phyloP scores from a whole-genome alignment of 1,140 invertebrate genomes.

The Agrypnia vestita region DNA sequence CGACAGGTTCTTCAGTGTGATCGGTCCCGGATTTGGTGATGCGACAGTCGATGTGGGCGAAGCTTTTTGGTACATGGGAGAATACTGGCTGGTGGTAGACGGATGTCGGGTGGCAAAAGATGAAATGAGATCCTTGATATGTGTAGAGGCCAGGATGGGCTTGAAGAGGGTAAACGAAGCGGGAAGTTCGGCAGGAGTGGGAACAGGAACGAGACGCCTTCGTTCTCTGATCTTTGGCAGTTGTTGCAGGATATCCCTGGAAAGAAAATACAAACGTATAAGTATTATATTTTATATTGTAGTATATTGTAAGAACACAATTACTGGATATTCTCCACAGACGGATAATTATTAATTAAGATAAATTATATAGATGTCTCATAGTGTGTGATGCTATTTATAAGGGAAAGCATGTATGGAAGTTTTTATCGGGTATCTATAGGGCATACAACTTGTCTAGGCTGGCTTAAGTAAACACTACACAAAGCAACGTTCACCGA shows the following conservation, averaged over 20 bases:
- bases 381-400: too few relatives aligned
- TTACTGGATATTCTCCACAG: too few relatives aligned
- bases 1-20: not conserved
- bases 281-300: too few relatives aligned
- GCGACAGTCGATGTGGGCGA: slow-evolving; percentile 37
- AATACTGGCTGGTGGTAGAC: not conserved
- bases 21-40: not conserved
- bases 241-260: slow-evolving; percentile 15
- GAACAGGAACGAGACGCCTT: not conserved
- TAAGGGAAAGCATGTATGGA: too few relatives aligned
- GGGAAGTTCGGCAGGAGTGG: slow-evolving; percentile 10
- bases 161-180: slow-evolving; percentile 1
- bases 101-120: not conserved
- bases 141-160: not conserved
- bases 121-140: not conserved
- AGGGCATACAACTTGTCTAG: too few relatives aligned
- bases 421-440: too few relatives aligned
- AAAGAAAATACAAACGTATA: slow-evolving; percentile 4
- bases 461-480: too few relatives aligned
- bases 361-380: too few relatives aligned
- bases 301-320: too few relatives aligned
- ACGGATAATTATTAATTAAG: too few relatives aligned
- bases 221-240: slow-evolving; percentile 11
- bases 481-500: too few relatives aligned
- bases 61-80: slow-evolving; percentile 14